Percentiles rank a stretch among this genome's conserved stretches.
Conservation (phyloP, 2,888 invertebrate species). For the Drosophila rubida region DNA sequence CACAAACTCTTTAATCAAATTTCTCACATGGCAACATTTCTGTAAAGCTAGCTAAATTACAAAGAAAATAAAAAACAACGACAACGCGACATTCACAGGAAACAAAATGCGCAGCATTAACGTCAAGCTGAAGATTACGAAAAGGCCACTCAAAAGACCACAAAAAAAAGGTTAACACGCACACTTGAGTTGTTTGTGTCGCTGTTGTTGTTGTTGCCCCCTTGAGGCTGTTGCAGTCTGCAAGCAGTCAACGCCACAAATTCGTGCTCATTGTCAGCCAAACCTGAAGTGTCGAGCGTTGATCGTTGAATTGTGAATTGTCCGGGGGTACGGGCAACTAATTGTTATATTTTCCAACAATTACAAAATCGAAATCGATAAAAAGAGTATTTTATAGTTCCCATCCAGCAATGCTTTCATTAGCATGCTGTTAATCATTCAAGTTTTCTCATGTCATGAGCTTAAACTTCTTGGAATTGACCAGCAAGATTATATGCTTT, state of each 20-base stretch:
- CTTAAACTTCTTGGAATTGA: not conserved
- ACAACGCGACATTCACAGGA: slow-evolving; percentile 34
- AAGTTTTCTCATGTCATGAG: not conserved
- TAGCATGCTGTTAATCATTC: not conserved
- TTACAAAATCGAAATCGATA: not conserved
- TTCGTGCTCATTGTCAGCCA: slow-evolving; percentile 48
- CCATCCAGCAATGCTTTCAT: not conserved
- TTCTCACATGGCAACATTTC: slow-evolving; percentile 49
- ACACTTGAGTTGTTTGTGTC: slow-evolving; percentile 19
- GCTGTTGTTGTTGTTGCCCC: slow-evolving; percentile 20
- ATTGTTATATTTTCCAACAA: not conserved
- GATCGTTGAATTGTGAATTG: not conserved
- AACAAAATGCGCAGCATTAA: slow-evolving; percentile 39
- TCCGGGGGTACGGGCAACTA: not conserved
- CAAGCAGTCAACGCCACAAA: slow-evolving; percentile 31
- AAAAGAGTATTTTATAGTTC: not conserved
- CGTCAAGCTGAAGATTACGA: slow-evolving; percentile 43
- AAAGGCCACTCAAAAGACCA: slow-evolving; percentile 18
- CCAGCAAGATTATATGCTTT: not conserved
- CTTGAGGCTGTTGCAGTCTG: slow-evolving; percentile 14
- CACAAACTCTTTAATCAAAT: slow-evolving; percentile 42
- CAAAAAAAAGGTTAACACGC: slow-evolving; percentile 39
- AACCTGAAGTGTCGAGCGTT: slow-evolving; percentile 24
- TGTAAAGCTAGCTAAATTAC: slow-evolving; percentile 2
- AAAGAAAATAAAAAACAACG: slow-evolving; percentile 2